Conservation (phyloP, 2,113 vertebrate genomes). For the Cricetomys ansorgei region DNA sequence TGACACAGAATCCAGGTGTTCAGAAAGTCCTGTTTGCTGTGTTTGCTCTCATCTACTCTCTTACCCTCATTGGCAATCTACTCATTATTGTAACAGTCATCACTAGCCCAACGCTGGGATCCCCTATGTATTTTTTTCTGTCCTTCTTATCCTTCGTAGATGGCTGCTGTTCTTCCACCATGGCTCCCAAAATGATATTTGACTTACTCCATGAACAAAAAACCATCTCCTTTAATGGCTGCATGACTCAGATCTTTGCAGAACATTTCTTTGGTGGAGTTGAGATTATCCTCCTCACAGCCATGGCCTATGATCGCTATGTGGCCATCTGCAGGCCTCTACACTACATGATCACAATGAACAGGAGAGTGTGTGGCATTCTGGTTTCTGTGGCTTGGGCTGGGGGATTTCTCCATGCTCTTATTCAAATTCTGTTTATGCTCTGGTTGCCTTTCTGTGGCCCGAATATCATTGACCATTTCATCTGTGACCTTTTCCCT, state of each 20-base stretch:
- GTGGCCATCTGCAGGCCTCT: conserved; percentile 60
- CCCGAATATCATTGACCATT: conserved; percentile 66
- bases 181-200: conserved; percentile 47
- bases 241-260: conserved; percentile 67
- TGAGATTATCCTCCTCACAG: conserved; percentile 52
- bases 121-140: conserved; percentile 64
- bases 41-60: conserved; percentile 10
- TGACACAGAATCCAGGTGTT: conserved; percentile 34
- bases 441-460: conserved; percentile 57
- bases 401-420: conserved; percentile 26
- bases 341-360: conserved; percentile 58
- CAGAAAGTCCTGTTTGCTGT: conserved; percentile 21
- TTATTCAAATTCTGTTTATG: conserved; percentile 61
- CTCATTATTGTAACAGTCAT: conserved; percentile 45
- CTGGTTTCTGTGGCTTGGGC: background rate
- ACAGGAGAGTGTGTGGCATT: background rate
- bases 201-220: conserved; percentile 32
- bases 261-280: conserved; percentile 63
- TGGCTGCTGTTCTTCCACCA: conserved; percentile 30
- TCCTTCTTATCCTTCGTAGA: conserved; percentile 66
- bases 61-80: conserved; percentile 24
- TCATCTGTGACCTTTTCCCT: conserved; percentile 61
- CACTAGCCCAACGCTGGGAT: background rate
- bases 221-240: conserved; percentile 55
- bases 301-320: conserved; percentile 61